Base-by-base conservation (phyloP, 2,888 invertebrate genomes). In the Acanthococcus lagerstroemiae region DNA sequence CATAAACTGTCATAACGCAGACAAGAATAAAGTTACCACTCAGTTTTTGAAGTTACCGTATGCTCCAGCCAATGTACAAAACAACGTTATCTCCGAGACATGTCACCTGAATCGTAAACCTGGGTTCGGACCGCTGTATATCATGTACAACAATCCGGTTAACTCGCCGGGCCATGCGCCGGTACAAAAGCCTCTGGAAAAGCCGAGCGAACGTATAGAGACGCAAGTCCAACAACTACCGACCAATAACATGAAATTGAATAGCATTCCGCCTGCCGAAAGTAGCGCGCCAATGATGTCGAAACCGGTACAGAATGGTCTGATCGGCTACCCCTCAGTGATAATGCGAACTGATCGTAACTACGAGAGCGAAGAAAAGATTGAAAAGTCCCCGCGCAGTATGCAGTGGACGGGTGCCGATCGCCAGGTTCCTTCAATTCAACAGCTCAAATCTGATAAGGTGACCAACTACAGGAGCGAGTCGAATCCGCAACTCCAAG, bases 1-100 rank as follows among this genome's bases (percentile, higher is more conserved):
- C 26, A 48, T 60, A 30, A 60, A 25, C 46, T 60, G 60, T 30
- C 60, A 60, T 17, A 45, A 45, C 19, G 46, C 17, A n/a, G 26
- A 48, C 44, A 37, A 37, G 19, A 60, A 60, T 19, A 60, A 60
- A 60, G 60, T 60, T 60, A 60, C 60, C 60, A 26, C 45, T n/a
- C 45, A 46, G 26, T 60, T 60, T 17, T 12, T 15, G 19, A 54
- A 63, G 54, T 63, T 63, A 63, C 63, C 63, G 12, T 30, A 61
- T 48, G 1, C 55, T 15, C 15, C 58, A 19, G 22, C 58, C 26
- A 50, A 25, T 15, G 27, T n/a, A n/a, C 25, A 55, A 6, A 27
- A 50, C 24, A 37, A n/a, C 30, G 54, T 54, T 37, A 24, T 24
- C 9, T 5, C 52, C 21, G 52, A 52, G 6, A 52, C 24, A 1